These are phyloP conservation scores for Clytia hemisphaerica DNA, from an alignment of 30 jellyfish, hydroid and myxozoan species.

Conservation along the genomic window DNA sequence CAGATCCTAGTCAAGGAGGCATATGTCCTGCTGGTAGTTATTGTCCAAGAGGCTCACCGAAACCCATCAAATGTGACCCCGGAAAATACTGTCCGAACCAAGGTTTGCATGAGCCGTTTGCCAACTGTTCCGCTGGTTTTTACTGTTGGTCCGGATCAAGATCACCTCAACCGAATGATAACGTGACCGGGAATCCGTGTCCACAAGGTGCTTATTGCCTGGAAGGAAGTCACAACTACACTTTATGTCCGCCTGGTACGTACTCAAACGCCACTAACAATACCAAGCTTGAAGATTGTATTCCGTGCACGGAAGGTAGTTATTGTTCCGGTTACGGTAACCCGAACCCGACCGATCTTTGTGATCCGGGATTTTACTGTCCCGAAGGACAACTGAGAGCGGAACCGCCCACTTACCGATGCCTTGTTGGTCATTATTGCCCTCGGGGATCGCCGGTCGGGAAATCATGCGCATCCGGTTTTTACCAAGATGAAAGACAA, in stretches of 20 bases:
- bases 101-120: slow-evolving; percentile 48
- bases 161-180: slow-evolving; percentile 68
- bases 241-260: slow-evolving; percentile 98
- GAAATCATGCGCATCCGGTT: slow-evolving; percentile 70
- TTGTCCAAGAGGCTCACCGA: slow-evolving; percentile 84
- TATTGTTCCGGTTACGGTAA: slow-evolving; percentile 93
- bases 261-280: slow-evolving; percentile 67
- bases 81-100: slow-evolving; percentile 84
- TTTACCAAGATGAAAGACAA: slow-evolving; percentile 74
- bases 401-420: slow-evolving; percentile 60
- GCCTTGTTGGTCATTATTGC: slow-evolving; percentile 80
- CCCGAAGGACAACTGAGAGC: slow-evolving; percentile 76
- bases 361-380: slow-evolving; percentile 85
- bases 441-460: slow-evolving; percentile 52
- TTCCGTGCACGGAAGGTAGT: slow-evolving; percentile 69
- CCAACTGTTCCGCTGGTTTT: slow-evolving; percentile 81
- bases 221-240: slow-evolving; percentile 59
- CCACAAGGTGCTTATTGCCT: slow-evolving; percentile 93
- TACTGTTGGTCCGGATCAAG: slow-evolving; percentile 75
- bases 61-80: slow-evolving; percentile 59
- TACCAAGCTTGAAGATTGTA: slow-evolving; percentile 48
- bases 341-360: slow-evolving; percentile 59
- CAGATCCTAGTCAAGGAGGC: slow-evolving; percentile 73
- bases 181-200: slow-evolving; percentile 70
- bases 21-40: slow-evolving; percentile 84